phyloP scores from a whole-genome alignment of 2,113 vertebrate genomes.

The Pelusios castaneus region DNA sequence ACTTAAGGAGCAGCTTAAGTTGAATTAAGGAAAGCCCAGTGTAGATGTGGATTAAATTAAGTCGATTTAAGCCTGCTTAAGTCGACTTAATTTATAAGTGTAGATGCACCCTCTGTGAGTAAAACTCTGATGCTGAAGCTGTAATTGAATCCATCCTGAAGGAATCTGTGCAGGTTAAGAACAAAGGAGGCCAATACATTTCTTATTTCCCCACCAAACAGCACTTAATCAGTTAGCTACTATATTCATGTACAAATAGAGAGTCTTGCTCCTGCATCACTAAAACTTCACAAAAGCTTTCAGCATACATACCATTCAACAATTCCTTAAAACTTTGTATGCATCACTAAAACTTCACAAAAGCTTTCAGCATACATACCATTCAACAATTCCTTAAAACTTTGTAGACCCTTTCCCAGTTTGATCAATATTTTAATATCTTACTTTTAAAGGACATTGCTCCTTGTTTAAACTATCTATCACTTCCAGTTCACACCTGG shows the following conservation, averaged over 20 bases:
- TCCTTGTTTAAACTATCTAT: constrained; percentile 7
- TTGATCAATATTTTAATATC: neutral
- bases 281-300: neutral
- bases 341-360: neutral
- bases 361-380: neutral
- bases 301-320: neutral
- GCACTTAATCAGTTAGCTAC: fast-evolving
- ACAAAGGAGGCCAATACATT: neutral
- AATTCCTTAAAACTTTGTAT: neutral
- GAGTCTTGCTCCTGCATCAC: neutral
- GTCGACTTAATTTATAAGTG: no score
- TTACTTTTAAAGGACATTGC: constrained; percentile 14
- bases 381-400: neutral
- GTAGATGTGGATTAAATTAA: no score
- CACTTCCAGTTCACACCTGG: neutral
- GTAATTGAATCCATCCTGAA: neutral
- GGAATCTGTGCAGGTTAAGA: neutral
- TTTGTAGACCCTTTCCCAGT: neutral
- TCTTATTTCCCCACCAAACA: neutral
- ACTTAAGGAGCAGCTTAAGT: no score
- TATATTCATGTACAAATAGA: neutral
- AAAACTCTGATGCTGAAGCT: neutral
- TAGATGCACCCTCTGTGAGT: no score
- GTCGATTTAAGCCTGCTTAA: no score
- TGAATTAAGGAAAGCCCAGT: no score